These are phyloP conservation scores for Typhlomys cinereus DNA, from an alignment of 2,113 vertebrate species.

Conservation along the genomic window DNA sequence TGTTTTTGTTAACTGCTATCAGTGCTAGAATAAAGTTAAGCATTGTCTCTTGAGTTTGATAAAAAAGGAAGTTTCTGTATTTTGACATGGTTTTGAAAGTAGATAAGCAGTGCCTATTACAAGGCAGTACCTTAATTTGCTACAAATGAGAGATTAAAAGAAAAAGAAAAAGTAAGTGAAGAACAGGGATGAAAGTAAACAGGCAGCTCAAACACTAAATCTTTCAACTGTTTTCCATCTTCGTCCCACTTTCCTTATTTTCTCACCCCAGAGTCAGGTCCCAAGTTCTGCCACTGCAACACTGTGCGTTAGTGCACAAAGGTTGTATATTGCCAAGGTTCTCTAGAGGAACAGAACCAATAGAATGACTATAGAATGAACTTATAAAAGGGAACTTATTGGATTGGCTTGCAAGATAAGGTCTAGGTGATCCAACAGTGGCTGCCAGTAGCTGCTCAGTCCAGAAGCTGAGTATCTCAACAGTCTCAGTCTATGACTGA, in stretches of 20 bases:
- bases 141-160: constrained; percentile 49
- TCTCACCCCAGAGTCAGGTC: constrained; percentile 62
- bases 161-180: constrained; percentile 48
- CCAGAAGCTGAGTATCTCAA: too few species aligned
- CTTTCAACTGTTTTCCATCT: constrained; percentile 66
- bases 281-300: constrained; percentile 64
- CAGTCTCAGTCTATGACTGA: too few species aligned
- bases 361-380: too few species aligned
- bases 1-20: constrained; percentile 46
- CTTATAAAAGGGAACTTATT: too few species aligned
- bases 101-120: background rate
- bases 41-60: constrained; percentile 33
- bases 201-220: constrained; percentile 15
- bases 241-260: constrained; percentile 46
- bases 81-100: constrained; percentile 45
- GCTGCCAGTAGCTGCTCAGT: too few species aligned
- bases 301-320: constrained; percentile 11
- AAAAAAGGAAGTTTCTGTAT: background rate
- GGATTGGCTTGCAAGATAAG: too few species aligned
- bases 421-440: too few species aligned
- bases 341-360: too few species aligned
- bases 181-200: constrained; percentile 41
- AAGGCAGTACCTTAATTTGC: constrained; percentile 36
- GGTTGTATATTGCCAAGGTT: too few species aligned
- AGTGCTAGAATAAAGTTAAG: constrained; percentile 3